These are phyloP conservation scores for Urosaurus nigricauda DNA, from an alignment of 2,797 vertebrate species.

Conservation along the genomic window DNA sequence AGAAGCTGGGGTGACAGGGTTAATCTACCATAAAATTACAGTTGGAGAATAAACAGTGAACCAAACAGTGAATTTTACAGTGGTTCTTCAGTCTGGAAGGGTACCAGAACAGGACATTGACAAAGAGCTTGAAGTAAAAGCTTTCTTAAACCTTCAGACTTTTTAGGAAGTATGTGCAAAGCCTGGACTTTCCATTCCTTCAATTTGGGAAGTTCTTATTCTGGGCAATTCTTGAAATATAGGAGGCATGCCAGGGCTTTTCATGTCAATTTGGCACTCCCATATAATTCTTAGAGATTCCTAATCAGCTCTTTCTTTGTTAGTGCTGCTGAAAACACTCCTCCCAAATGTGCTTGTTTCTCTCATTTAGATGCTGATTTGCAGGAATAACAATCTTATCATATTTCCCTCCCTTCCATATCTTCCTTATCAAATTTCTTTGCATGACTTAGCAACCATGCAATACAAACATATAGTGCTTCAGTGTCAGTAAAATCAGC, in stretches of 20 bases:
- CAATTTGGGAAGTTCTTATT: neutral
- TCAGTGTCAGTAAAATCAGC: neutral
- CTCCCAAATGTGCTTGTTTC: neutral
- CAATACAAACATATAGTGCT: neutral
- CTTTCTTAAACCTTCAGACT: neutral
- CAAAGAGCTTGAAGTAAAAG: neutral
- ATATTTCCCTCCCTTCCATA: neutral
- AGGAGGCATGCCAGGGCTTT: neutral
- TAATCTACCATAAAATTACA: neutral
- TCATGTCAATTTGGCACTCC: neutral
- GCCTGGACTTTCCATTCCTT: neutral
- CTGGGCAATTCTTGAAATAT: neutral
- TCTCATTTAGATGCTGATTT: neutral
- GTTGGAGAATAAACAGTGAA: neutral
- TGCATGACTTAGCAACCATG: neutral
- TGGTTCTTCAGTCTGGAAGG: neutral
- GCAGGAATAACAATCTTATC: neutral
- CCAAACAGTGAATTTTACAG: neutral
- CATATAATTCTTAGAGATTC: neutral
- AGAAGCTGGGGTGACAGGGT: neutral
- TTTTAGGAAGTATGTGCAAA: neutral
- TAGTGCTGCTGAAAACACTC: neutral
- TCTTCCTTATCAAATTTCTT: slow-evolving; percentile 20
- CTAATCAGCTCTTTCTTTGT: neutral
- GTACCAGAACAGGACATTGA: neutral